These are phyloP conservation scores for Cydia fagiglandana DNA, from an alignment of 1,140 invertebrate genomes.

Conservation along the genomic window DNA sequence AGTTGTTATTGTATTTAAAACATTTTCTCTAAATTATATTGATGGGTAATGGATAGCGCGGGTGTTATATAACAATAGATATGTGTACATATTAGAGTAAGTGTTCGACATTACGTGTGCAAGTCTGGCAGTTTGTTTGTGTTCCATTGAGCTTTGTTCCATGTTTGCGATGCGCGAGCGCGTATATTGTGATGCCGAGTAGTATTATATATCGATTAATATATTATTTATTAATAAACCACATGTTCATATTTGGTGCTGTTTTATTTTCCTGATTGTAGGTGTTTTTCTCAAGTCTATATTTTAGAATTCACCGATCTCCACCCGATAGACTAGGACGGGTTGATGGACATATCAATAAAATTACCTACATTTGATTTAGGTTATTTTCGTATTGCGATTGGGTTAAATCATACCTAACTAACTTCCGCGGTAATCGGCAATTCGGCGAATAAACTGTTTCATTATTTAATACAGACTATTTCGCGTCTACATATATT, in stretches of 20 bases:
- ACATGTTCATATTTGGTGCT: constrained; percentile 52
- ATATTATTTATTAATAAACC: constrained; percentile 66
- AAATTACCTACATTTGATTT: too few species aligned
- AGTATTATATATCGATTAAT: constrained; percentile 41
- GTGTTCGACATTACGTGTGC: constrained; percentile 28
- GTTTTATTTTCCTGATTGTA: constrained; percentile 17
- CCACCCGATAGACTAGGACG: too few species aligned
- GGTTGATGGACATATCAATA: too few species aligned
- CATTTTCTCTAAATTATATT: constrained; percentile 24
- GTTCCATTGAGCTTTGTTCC: constrained; percentile 61
- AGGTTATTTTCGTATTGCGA: too few species aligned
- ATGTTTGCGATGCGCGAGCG: constrained; percentile 53
- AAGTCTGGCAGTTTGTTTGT: constrained; percentile 20
- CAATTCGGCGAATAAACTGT: too few species aligned
- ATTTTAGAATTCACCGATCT: too few species aligned
- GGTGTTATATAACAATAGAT: not conserved
- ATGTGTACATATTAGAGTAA: constrained; percentile 41
- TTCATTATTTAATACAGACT: too few species aligned
- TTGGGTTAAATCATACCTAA: too few species aligned
- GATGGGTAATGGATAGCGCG: constrained; percentile 10
- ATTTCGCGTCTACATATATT: too few species aligned
- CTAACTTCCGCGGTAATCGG: too few species aligned
- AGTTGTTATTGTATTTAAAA: constrained; percentile 31
- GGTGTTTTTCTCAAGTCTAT: too few species aligned
- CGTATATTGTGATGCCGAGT: constrained; percentile 51